Base-by-base conservation (phyloP, 2,888 invertebrate species). In the Aphidius colemani region DNA sequence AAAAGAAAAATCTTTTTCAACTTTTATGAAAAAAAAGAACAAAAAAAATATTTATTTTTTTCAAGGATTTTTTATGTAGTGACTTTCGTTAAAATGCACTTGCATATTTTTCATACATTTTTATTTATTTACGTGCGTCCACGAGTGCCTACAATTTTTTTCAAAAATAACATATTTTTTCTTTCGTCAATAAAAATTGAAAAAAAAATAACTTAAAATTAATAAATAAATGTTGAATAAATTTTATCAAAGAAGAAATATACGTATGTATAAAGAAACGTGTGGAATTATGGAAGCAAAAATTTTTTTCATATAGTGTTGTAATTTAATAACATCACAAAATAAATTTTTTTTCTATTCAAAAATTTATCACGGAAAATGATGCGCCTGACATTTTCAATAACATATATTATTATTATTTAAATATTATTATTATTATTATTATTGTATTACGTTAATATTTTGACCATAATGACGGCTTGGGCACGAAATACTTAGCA, bases 201-300 rank as follows among this genome's bases (percentile, higher is more conserved):
- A 51, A 51, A 64, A 56, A 40, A 63, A 30, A 70, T 67, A 69
- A 18, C 64, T 69, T 59, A 66, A 66, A 66, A 56, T 61, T 64
- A 57, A 51, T 67, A 53, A 64, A 57, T 53, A 41, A 53, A 45
- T 51, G 55, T 48, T 58, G 45, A 59, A n/a, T 49, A 48, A 44
- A 53, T 61, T 41, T 50, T 51, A 56, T 49, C 30, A 45, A 45
- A 45, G 7, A 43, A 46, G 10, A 45, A 45, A 30, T 30, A 4
- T 30, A 30, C 5, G 1, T 30, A 5, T 30, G 30, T 30, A 30
- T 30, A 30, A 30, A 30, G 3, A 30, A 30, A 30, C 5, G 30
- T 30, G 30, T 30, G 30, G 30, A 30, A 30, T 30, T 30, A 30
- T 30, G 30, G 30, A 30, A 30, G 30, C 5, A 30, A 30, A 5